Base-by-base conservation (phyloP, 2,888 invertebrate genomes). In the Rapana venosa region DNA sequence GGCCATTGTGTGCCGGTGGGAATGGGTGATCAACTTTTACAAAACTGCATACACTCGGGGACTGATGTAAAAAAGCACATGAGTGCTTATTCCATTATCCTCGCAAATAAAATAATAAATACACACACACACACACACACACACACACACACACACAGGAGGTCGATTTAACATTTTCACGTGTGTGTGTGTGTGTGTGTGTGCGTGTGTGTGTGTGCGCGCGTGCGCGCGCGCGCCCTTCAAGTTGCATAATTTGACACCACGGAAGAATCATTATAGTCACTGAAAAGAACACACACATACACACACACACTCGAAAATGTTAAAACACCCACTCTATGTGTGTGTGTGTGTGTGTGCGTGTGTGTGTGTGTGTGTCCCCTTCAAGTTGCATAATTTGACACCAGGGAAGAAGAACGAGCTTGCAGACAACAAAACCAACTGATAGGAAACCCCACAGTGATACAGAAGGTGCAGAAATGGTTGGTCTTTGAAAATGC, bases 51-150 rank as follows among this genome's bases (percentile, higher is more conserved):
- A n/a, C n/a, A n/a, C n/a, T n/a, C n/a, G n/a, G n/a, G n/a, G n/a
- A n/a, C n/a, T n/a, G n/a, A n/a, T n/a, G n/a, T n/a, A n/a, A n/a
- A n/a, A n/a, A n/a, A n/a, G n/a, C n/a, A n/a, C n/a, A n/a, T n/a
- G n/a, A n/a, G n/a, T n/a, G n/a, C n/a, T n/a, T n/a, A n/a, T n/a
- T n/a, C n/a, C n/a, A n/a, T n/a, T n/a, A n/a, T n/a, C n/a, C n/a
- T n/a, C n/a, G n/a, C n/a, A n/a, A n/a, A n/a, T n/a, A n/a, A n/a
- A n/a, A n/a, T n/a, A n/a, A n/a, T n/a, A n/a, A n/a, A n/a, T n/a
- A n/a, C n/a, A n/a, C n/a, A n/a, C 79, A 79, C 79, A 79, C 79
- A 35, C 79, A 79, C 79, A 79, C 79, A 79, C 79, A 79, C 79
- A 79, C 79, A 79, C 79, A 35, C 79, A 79, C 79, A 35, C 74